A percentile compares a stretch with the other conserved stretches of the same genome.
Evolutionary conservation across 2,888 invertebrate genomes (phyloP).

Genomic region (Zygothrica quintamaculata): DNA sequence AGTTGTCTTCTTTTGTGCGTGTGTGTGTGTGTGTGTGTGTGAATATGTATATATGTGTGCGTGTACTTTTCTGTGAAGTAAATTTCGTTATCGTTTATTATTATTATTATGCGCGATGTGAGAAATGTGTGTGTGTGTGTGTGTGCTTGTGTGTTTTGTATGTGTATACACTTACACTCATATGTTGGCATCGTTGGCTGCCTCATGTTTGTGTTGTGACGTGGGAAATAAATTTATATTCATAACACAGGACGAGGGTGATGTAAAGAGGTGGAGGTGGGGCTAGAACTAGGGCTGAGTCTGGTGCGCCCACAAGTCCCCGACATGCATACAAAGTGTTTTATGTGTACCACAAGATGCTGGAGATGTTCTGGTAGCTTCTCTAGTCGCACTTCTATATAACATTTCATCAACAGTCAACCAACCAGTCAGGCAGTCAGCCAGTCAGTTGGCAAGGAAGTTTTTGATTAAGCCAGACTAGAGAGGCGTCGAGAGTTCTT

Average conservation of each 20-base stretch:
- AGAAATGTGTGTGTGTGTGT: conserved; percentile 66
- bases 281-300: conserved; percentile 9
- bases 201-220: conserved; percentile 71
- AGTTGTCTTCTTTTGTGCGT: conserved; percentile 28
- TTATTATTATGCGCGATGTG: conserved; percentile 79
- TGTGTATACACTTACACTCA: background rate
- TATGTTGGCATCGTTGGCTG: conserved; percentile 11
- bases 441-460: conserved; percentile 47
- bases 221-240: conserved; percentile 79
- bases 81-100: conserved; percentile 80
- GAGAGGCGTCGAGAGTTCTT: conserved; percentile 33
- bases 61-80: conserved; percentile 63
- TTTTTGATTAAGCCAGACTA: conserved; percentile 71
- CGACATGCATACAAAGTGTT: conserved; percentile 78
- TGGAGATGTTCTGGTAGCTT: conserved; percentile 35
- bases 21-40: conserved; percentile 3
- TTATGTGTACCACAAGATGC: conserved; percentile 68
- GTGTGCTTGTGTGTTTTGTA: background rate
- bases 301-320: conserved; percentile 37
- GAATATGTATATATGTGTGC: conserved; percentile 25
- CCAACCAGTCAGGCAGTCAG: conserved; percentile 12
- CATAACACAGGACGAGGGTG: conserved; percentile 67
- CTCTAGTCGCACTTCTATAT: conserved; percentile 15
- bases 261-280: conserved; percentile 29
- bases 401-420: conserved; percentile 60